Base-by-base conservation (phyloP, 2,113 vertebrate species). In the Vidua chalybeata region DNA sequence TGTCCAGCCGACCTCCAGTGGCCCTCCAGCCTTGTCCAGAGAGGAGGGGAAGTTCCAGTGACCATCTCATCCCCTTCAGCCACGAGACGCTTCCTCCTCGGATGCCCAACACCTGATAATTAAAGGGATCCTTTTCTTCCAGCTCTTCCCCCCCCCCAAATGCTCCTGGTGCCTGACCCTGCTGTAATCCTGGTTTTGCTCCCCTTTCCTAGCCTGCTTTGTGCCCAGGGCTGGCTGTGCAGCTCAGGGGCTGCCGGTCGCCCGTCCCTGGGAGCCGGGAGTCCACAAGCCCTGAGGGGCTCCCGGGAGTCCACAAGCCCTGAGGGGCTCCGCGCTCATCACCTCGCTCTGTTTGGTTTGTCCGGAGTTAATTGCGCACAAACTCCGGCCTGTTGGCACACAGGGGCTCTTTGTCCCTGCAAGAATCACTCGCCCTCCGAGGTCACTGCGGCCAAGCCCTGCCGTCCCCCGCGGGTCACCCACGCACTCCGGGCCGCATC, bases 291-390 rank as follows among this genome's bases (percentile, higher is more conserved):
- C 35, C 35, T 35, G 35, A 35, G 35, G 35, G 35, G 35, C 35
- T 35, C 35, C n/a, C 0, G 0, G 71, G 51, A 94, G 79, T 86
- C 94, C 69, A 75, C 72, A 90, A 95, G 84, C 48, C 48, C 58
- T 0, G 28, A 64, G n/a, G 8, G 76, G 41, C 78, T 64, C 74
- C 0, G 0, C 2, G 19, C 80, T 96, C 83, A n/a, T 69, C 87
- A 93, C 45, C 87, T 85, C 10, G 1, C 48, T 78, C 55, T 96
- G 94, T 97, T 96, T 96, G 95, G 91, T 90, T 95, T 95, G 82
- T 52, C 91, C 87, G 28, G 87, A 96, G 95, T 97, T 96, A 96
- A 97, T 97, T 96, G 96, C 83, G 30, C 80, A 37, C 87, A 68
- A 91, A 75, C 92, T 75, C 79, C 3, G 2, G 61, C 75, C 76